Percentiles rank a stretch among this genome's conserved stretches.
Conservation (phyloP, 2,113 vertebrate species). For the Bubo bubo region DNA sequence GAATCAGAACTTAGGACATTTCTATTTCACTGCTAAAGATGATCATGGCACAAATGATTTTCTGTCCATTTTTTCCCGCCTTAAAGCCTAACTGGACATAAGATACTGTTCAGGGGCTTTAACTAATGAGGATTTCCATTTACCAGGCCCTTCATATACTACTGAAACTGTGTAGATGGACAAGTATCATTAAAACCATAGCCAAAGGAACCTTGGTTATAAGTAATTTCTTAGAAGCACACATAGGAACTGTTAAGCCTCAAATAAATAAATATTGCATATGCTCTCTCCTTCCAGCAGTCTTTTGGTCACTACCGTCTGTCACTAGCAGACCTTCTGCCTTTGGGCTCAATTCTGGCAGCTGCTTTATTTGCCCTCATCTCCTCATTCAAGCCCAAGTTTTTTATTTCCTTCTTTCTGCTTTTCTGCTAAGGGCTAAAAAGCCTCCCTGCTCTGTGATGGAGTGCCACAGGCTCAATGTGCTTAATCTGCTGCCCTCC, state of each 20-base stretch:
- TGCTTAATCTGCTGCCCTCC: background rate
- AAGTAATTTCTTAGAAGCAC: background rate
- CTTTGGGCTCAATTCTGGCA: constrained; percentile 47
- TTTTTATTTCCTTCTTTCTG: background rate
- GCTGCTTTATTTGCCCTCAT: constrained; percentile 24
- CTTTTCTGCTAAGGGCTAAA: constrained; percentile 7
- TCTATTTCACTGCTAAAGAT: background rate
- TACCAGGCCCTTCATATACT: background rate
- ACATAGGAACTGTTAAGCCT: background rate
- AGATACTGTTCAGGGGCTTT: background rate
- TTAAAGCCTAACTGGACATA: background rate
- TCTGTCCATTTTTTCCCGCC: background rate
- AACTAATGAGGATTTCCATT: background rate
- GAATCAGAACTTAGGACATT: background rate
- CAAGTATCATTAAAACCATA: background rate
- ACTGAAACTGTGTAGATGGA: background rate
- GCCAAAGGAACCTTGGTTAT: background rate
- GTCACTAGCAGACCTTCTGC: constrained; percentile 55
- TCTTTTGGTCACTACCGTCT: constrained; percentile 49
- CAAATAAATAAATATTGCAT: constrained; percentile 37
- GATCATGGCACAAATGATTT: background rate
- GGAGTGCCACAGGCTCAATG: background rate
- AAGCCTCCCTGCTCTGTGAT: background rate
- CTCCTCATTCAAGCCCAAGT: background rate
- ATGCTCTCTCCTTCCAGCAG: constrained; percentile 31